A percentile compares a stretch with the other conserved stretches of the same genome.
These are phyloP conservation scores for Pavo muticus DNA, from an alignment of 2,113 vertebrate species.

Conservation along the genomic window DNA sequence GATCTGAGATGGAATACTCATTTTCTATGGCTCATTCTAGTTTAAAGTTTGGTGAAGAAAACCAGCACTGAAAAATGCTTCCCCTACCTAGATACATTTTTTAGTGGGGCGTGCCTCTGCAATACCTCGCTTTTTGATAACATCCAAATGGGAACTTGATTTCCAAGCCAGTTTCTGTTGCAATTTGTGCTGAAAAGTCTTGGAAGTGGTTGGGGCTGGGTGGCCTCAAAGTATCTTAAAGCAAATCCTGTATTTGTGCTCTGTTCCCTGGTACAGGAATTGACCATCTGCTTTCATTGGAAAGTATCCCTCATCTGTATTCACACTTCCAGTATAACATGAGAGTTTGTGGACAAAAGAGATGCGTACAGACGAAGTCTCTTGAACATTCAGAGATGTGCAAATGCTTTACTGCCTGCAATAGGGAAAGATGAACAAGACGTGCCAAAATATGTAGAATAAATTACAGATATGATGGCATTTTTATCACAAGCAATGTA, in stretches of 20 bases:
- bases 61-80: background rate
- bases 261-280: background rate
- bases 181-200: background rate
- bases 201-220: background rate
- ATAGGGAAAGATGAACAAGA: background rate
- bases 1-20: background rate
- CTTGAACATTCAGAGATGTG: background rate
- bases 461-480: background rate
- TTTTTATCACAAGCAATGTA: background rate
- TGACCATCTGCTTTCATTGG: conserved; percentile 50
- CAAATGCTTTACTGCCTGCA: background rate
- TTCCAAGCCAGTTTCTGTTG: background rate
- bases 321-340: background rate
- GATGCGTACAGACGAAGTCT: background rate
- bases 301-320: conserved; percentile 51
- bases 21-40: background rate
- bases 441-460: background rate
- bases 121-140: background rate
- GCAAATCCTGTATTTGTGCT: background rate
- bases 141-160: background rate
- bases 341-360: background rate
- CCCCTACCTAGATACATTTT: background rate
- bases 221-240: background rate
- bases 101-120: background rate
- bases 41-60: background rate